Conservation (phyloP, 2,113 vertebrate species). For the Bos indicus region DNA sequence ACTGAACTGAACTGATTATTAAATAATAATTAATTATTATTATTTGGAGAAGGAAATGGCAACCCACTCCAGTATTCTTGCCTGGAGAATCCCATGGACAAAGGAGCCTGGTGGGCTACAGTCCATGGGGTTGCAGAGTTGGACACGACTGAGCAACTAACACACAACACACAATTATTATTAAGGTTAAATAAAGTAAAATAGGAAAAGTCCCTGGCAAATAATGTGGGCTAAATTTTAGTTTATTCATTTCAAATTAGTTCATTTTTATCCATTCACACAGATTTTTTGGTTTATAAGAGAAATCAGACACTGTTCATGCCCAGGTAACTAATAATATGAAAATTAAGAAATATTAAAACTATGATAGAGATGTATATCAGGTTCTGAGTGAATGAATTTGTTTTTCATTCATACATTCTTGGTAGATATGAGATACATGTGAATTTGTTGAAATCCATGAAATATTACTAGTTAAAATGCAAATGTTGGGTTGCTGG, state of each 20-base stretch:
- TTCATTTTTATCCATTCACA: not conserved
- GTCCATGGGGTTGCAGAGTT: not conserved
- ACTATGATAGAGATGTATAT: not conserved
- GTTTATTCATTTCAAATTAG: not conserved
- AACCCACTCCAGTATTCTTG: not conserved
- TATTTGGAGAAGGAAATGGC: not conserved
- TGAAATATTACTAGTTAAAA: not conserved
- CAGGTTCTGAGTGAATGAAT: not conserved
- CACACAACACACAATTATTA: not conserved
- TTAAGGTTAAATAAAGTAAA: not conserved
- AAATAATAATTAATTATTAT: not conserved
- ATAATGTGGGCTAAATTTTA: not conserved
- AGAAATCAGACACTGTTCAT: not conserved
- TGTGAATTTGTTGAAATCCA: not conserved
- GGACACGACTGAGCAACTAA: accelerated
- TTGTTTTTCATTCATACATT: not conserved
- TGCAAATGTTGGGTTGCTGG: not conserved
- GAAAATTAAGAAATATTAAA: not conserved
- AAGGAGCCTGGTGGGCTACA: not conserved
- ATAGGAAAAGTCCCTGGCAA: not conserved
- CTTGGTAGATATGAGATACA: not conserved
- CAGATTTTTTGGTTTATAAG: not conserved
- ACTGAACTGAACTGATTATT: not conserved
- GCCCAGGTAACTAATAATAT: not conserved
- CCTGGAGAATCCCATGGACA: not conserved